phyloP scores from a whole-genome alignment of 2,888 invertebrate species.

The Aquatica leii region DNA sequence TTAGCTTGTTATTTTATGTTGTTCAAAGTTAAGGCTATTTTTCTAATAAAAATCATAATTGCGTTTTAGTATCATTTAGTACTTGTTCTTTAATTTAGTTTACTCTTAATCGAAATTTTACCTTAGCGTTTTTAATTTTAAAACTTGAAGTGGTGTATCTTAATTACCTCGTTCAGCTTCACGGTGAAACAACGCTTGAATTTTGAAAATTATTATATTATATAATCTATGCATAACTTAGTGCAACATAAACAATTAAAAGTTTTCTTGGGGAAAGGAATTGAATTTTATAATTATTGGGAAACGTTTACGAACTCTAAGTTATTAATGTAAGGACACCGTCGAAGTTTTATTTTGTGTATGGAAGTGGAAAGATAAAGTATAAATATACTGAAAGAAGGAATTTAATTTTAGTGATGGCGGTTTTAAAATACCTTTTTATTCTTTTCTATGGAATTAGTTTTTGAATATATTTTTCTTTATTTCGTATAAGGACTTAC shows the following conservation, averaged over 20 bases:
- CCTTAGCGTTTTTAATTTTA: constrained; percentile 10
- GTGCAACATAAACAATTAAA: constrained; percentile 27
- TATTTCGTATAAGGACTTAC: not conserved
- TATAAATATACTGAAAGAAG: constrained; percentile 33
- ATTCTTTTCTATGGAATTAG: not conserved
- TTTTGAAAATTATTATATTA: constrained; percentile 20
- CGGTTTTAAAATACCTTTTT: constrained; percentile 12
- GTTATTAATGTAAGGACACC: constrained; percentile 30
- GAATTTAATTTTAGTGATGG: constrained; percentile 31
- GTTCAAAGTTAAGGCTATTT: no score
- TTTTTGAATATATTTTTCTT: not conserved
- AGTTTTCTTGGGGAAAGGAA: constrained; percentile 25
- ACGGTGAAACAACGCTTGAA: not conserved
- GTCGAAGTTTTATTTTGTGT: constrained; percentile 30
- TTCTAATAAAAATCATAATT: constrained; percentile 25
- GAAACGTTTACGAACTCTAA: constrained; percentile 32
- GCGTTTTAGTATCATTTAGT: constrained; percentile 26
- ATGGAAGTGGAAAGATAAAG: constrained; percentile 36
- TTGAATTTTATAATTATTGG: constrained; percentile 37
- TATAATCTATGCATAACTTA: constrained; percentile 26
- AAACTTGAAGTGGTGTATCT: constrained; percentile 9
- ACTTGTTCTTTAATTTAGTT: constrained; percentile 8
- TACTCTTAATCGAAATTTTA: not conserved
- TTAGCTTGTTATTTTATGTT: no score
- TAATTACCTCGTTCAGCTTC: constrained; percentile 16